Base-by-base conservation (phyloP, 1,140 invertebrate genomes). In the Zaprionus inermis region DNA sequence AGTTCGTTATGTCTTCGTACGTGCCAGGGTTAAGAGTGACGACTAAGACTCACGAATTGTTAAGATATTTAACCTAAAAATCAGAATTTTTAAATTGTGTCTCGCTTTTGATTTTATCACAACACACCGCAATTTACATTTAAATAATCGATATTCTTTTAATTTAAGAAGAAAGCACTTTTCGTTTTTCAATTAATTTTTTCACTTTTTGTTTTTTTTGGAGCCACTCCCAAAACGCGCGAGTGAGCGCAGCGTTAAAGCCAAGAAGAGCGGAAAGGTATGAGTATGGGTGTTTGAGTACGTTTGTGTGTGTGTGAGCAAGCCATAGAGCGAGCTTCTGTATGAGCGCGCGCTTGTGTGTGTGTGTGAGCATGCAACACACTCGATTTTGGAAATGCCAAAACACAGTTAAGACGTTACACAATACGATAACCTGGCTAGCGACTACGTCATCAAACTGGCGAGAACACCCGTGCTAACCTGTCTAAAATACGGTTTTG, bases 401-500 rank as follows among this genome's bases (percentile, higher is more conserved):
- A 89, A 88, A 74, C 83, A 77, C 78, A 79, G 79, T 79, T 82
- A 90, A 84, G 74, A 76, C 85, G 85, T 89, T 89, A 89, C 85
- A 86, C 78, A 86, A 86, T 78, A 44, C 38, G 51, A 69, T 54
- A 59, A 69, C 57, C 58, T 58, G 69, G 7, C 49, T 41, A 22
- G 18, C 69, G 75, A 89, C 84, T 84, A 78, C 83, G 77, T 83
- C 84, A 88, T 85, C 81, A 86, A 82, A n/a, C 49, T 38, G 12
- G 36, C 36, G 36, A 38, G 44, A 44, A 24, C 18, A 12, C 49
- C 18, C 32, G 32, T 30, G 51, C 20, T 54, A 64, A 22, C 61
- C 61, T 12, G 61, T 34, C 59, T 74, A 63, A 63, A 68, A 77
- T 12, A 32, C 52, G 34, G 11, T 41, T 58, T 64, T 73, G 75